Evolutionary conservation across 2,888 invertebrate genomes (phyloP), one percentile per base, ranked within the genome.

Genomic region (Amiota mariae): DNA sequence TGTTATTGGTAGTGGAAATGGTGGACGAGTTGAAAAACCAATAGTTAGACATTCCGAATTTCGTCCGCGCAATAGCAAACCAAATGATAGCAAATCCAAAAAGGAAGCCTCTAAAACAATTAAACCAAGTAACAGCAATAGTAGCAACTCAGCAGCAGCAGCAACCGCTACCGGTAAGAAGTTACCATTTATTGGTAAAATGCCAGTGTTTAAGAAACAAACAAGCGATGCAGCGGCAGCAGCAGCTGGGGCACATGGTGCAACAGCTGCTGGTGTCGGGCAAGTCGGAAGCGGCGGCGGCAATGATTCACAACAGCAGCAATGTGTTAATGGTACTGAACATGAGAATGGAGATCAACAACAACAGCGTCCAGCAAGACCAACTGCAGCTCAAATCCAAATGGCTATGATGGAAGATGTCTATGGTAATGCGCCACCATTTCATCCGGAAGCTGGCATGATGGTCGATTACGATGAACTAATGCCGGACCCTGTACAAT

Each of bases 171-270:
- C 49, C 12, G 18, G 72, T n/a, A 94, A 94, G 76, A 95, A 95
- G 87, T 91, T 96, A 86, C 96, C 96, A 0, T 96, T 96, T 81
- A 96, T 96, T 78, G 96, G 96, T 78, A 93, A 95, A 88, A 94
- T 96, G 93, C 96, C 96, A 0, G 92, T 96, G 12, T 95, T 94
- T 24, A 92, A 92, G 75, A 92, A 92, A 71, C 90, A 91, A 20
- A 68, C 11, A 8, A 57, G 72, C 2, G 79, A 75, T 20, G 48
- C 68, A 1, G 72, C 59, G 13, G 76, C 24, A 51, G 51, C 54
- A 9, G 20, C 49, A 12, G 24, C 48, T 4, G 66, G 9, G 4
- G 6, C 36, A 36, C 56, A 9, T 8, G 54, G 8, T 54, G 15
- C 54, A 13, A 2, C 54, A 15, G 47, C 6, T 79, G 82, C 67